These are phyloP conservation scores for Anastrepha ludens DNA, from an alignment of 1,140 invertebrate species.

Conservation along the genomic window DNA sequence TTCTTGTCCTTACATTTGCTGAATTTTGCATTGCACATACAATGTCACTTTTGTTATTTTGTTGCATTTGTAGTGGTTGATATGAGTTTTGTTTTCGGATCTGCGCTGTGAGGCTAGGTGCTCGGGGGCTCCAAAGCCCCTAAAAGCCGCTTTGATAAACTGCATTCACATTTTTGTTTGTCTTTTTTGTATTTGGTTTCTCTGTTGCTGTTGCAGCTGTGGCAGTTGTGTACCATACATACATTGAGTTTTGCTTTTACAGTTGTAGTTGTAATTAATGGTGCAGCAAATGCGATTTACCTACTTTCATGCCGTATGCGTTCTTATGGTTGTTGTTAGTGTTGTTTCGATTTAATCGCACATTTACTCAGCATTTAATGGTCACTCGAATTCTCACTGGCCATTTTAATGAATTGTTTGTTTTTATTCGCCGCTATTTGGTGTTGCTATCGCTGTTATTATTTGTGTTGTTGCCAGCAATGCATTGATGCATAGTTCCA, in stretches of 20 bases:
- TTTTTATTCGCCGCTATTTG: background rate
- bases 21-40: no score
- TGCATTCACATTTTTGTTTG: background rate
- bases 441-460: background rate
- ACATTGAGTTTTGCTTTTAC: background rate
- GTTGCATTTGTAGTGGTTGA: no score
- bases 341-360: background rate
- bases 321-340: background rate
- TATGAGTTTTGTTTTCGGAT: no score
- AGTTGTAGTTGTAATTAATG: background rate
- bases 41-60: no score
- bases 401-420: background rate
- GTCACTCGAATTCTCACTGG: conserved; percentile 4
- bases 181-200: background rate
- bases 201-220: background rate
- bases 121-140: background rate
- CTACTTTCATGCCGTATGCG: background rate
- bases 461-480: no score
- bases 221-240: background rate
- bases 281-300: conserved; percentile 23
- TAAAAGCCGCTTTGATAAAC: background rate
- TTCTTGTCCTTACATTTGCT: no score
- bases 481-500: no score
- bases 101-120: background rate
- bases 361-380: background rate